Base-by-base conservation (phyloP, 2,797 vertebrate genomes). In the Meriones psammophilus region DNA sequence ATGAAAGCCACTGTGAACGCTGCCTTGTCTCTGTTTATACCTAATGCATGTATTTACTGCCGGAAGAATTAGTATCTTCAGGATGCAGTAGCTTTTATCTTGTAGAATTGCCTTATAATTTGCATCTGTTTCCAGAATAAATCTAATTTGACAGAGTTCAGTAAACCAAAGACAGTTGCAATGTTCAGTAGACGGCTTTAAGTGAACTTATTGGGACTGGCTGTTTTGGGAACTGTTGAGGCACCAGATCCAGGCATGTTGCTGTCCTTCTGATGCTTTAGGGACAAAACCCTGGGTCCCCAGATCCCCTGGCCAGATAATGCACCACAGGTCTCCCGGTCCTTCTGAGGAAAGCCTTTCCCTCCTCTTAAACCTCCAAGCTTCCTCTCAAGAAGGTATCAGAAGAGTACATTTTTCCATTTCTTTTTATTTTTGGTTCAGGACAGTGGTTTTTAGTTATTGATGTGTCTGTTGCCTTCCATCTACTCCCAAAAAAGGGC, bases 401-500 rank as follows among this genome's bases (percentile, higher is more conserved):
- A 76, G 77, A 74, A 58, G 33, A 83, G 2, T 46, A 42, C 42
- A 18, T 4, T 90, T 76, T 15, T 24, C 58, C 36, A 14, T 74
- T 73, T 74, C 68, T 13, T 73, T 73, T 39, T 73, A 3, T 60
- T 88, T 58, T 58, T 1, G 17, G 8, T 86, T 96, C 95, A 94
- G 64, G 74, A 95, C 97, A 30, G 99, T 99, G 15, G 99, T 99
- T 87, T 99, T 97, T 99, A 99, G 97, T 98, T 99, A 99, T 99
- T 99, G 97, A 99, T 98, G 88, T 98, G 99, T 92, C 97, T 99
- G 99, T 99, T 92, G 99, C 99, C n/a, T 91, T 92, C 91, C 93
- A 54, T 73, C 85, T 79, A 92, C 89, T 71, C 79, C 78, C 26
- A 83, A 79, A 79, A 79, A 92, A 92, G 92, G 50, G 56, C 73